phyloP scores from a whole-genome alignment of 30 jellyfish, hydroid and myxozoan genomes.

The Hydractinia symbiolongicarpus region DNA sequence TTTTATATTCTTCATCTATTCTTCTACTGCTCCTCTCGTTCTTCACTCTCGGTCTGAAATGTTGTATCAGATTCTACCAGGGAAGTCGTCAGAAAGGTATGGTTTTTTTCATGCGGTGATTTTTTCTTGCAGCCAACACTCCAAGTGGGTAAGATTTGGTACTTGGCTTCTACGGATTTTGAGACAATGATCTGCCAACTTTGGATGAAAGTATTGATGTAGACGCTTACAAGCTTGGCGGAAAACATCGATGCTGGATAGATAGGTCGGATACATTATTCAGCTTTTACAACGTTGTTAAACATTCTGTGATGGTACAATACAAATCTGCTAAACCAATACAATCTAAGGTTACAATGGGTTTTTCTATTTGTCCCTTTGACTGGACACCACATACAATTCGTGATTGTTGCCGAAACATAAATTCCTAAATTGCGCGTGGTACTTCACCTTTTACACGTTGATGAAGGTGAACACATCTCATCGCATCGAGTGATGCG shows the following conservation, averaged over 20 bases:
- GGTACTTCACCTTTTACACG: neutral
- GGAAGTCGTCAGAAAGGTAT: neutral
- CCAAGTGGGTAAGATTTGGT: constrained; percentile 5
- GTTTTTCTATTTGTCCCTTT: no score
- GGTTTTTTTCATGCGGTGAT: neutral
- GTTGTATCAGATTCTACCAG: neutral
- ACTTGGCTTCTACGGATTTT: neutral
- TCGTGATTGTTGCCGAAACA: no score
- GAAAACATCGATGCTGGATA: neutral
- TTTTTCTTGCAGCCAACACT: neutral
- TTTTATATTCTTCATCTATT: neutral
- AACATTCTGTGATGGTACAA: no score
- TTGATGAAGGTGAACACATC: neutral
- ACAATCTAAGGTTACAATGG: no score
- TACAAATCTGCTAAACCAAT: no score
- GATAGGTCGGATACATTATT: neutral
- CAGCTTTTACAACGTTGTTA: neutral
- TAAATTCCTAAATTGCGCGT: no score
- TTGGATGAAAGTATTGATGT: neutral
- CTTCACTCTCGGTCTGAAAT: neutral
- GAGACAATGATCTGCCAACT: neutral
- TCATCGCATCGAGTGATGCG: neutral
- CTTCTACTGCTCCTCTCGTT: neutral
- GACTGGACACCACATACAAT: no score
- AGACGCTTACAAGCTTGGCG: neutral